phyloP scores from a whole-genome alignment of 2,888 invertebrate genomes.

The Meganola albula region DNA sequence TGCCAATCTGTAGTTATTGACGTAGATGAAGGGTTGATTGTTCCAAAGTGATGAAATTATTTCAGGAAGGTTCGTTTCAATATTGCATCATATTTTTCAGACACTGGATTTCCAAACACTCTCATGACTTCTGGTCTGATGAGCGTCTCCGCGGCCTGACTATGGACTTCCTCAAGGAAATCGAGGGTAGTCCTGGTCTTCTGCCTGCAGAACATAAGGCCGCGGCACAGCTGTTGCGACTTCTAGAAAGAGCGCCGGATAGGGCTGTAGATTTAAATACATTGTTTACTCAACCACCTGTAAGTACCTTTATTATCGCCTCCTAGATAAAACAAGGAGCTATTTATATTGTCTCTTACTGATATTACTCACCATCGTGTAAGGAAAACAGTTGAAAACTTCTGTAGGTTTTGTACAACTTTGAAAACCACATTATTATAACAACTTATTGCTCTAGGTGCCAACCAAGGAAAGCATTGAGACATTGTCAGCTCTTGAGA shows the following conservation, averaged over 20 bases:
- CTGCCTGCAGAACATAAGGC: conserved; percentile 93
- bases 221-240: conserved; percentile 86
- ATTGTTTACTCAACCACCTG: conserved; percentile 82
- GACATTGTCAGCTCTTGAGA: conserved; percentile 90
- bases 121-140: conserved; percentile 91
- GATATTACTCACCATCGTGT: too few species aligned
- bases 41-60: not conserved
- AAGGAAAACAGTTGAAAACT: too few species aligned
- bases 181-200: conserved; percentile 88
- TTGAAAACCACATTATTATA: too few species aligned
- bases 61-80: not conserved
- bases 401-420: too few species aligned
- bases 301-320: too few species aligned
- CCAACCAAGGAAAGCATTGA: conserved; percentile 90
- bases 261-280: conserved; percentile 82
- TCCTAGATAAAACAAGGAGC: too few species aligned
- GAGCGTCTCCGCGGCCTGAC: conserved; percentile 85
- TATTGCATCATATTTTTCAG: conserved; percentile 44
- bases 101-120: conserved; percentile 95
- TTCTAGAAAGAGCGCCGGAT: conserved; percentile 86
- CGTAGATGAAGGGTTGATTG: not conserved
- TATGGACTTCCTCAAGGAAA: conserved; percentile 92
- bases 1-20: not conserved
- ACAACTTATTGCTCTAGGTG: conserved; percentile 80
- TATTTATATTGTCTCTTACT: too few species aligned